Percentiles rank a stretch among this genome's conserved stretches.
phyloP scores from a whole-genome alignment of 2,113 vertebrate species.

The Hirundichthys speculiger region DNA sequence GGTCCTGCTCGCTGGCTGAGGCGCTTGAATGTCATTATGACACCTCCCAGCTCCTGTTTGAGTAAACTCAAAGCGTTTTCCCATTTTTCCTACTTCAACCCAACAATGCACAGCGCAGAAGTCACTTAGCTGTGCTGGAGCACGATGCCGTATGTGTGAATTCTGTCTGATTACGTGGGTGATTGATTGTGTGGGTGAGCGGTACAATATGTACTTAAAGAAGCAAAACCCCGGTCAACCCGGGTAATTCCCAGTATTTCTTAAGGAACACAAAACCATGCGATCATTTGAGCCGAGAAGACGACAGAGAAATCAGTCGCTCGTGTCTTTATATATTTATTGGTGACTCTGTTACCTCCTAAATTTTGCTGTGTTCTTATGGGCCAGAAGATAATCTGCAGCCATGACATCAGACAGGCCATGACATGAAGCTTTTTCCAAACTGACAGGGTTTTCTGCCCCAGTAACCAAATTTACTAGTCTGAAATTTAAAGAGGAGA shows the following conservation, averaged over 20 bases:
- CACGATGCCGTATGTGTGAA: constrained; percentile 35
- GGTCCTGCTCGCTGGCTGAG: constrained; percentile 37
- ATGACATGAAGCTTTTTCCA: too few species aligned
- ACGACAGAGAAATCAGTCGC: constrained; percentile 2
- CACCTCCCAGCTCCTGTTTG: not conserved
- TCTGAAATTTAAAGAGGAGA: too few species aligned
- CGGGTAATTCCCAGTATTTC: constrained; percentile 12
- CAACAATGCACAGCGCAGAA: constrained; percentile 26
- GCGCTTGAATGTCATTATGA: constrained; percentile 24
- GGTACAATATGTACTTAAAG: constrained; percentile 44
- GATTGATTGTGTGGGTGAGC: constrained; percentile 59
- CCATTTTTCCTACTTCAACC: not conserved
- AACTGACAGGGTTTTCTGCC: too few species aligned
- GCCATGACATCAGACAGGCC: too few species aligned
- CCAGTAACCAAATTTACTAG: too few species aligned
- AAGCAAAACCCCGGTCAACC: constrained; percentile 29
- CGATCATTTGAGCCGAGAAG: constrained; percentile 8
- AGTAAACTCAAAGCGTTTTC: not conserved
- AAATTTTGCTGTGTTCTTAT: too few species aligned
- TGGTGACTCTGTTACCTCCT: too few species aligned
- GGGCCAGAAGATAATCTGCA: too few species aligned
- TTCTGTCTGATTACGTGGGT: constrained; percentile 60
- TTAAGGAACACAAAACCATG: not conserved
- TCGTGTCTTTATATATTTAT: too few species aligned
- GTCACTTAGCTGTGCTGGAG: constrained; percentile 36